Conservation (phyloP, 2,113 vertebrate species). For the Helogale parvula region DNA sequence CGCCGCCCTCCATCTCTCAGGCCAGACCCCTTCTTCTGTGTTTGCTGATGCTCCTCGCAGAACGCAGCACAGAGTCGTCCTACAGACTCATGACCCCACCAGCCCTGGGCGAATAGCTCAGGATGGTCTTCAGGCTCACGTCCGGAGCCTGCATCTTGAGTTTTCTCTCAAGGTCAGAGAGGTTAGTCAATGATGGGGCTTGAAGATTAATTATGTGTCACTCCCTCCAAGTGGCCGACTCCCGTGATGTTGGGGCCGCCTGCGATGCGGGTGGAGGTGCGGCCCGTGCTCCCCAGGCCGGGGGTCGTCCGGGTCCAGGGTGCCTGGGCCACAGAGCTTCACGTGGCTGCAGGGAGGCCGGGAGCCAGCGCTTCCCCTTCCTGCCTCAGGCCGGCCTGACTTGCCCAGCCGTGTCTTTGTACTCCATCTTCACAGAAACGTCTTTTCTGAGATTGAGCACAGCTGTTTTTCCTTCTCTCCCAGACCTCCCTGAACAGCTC, state of each 20-base stretch:
- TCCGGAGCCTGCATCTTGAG: too few species aligned
- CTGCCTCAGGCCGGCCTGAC: background rate
- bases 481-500: background rate
- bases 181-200: background rate
- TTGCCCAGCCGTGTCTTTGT: background rate
- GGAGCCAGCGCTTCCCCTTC: background rate
- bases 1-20: background rate
- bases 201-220: background rate
- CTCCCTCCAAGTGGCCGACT: background rate
- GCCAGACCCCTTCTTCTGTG: too few species aligned
- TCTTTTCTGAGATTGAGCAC: background rate
- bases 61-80: too few species aligned
- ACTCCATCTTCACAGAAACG: background rate
- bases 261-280: fast-evolving
- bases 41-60: background rate
- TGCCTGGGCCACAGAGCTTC: fast-evolving
- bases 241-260: background rate
- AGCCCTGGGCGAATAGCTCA: background rate
- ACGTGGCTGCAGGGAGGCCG: background rate
- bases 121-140: background rate
- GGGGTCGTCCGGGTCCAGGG: fast-evolving
- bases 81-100: fast-evolving
- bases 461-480: slow-evolving; percentile 5
- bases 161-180: background rate
- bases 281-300: fast-evolving